Base-by-base conservation (phyloP, 2,113 vertebrate species). In the Geococcyx californianus region DNA sequence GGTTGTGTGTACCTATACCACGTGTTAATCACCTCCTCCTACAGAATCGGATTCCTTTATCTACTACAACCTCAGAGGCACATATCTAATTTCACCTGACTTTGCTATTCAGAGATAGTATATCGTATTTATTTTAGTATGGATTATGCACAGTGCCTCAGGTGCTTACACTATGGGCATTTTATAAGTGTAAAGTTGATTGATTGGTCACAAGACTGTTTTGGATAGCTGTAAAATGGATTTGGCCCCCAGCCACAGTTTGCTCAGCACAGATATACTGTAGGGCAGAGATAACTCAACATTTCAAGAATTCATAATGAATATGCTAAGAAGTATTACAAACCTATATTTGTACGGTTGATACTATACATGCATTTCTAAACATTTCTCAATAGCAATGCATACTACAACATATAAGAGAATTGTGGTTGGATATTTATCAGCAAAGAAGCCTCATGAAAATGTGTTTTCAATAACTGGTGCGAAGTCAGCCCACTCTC, bases 181-280 rank as follows among this genome's bases (percentile, higher is more conserved):
- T 94, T 96, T 64, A 1, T 81, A 95, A 92, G 94, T 79, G 94
- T 89, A 92, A 90, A 96, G 92, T 84, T 95, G 94, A 97, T 87
- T 95, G 95, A 97, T 95, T 96, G 92, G 94, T 92, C 96, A 96
- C 93, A 96, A 96, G 95, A 96, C 94, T 89, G 76, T 84, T 94
- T 87, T 93, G 88, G 94, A 97, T 56, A 72, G 93, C 94, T 93
- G 83, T 94, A 95, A 97, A 97, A 97, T 96, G 93, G 94, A 96
- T 95, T 96, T 97, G 96, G 95, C 95, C 90, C 90, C 92, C 82
- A 93, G 96, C 94, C 94, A 95, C 1, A 0, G 76, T 94, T 95
- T 95, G 90, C 92, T 96, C 88, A 79, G 89, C 81, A 93, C 21
- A 91, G 89, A 91, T 93, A 94, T 1, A 85, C 62, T 76, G 81